Base-by-base conservation (phyloP, 2,888 invertebrate species). In the Eristalis arbustorum region DNA sequence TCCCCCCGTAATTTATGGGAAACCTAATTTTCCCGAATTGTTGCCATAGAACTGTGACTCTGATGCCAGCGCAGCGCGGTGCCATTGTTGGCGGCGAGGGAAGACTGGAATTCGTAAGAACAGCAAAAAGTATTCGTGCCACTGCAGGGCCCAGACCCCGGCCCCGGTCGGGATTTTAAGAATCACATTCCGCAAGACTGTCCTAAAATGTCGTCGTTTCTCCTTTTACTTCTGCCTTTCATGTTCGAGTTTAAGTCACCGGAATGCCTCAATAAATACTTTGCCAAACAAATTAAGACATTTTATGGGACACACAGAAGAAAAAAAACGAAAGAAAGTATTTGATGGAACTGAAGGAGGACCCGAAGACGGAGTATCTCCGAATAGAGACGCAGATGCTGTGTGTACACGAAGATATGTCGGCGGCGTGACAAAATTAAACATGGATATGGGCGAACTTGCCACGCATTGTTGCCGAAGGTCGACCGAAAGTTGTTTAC, bases 251-350 rank as follows among this genome's bases (percentile, higher is more conserved):
- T 28, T 23, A 59, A 59, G 25, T 49, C 49, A 49, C 49, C 49
- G 25, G 59, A 59, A 59, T 59, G 11, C 59, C 59, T 59, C 59
- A 59, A 59, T 59, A 59, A 59, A 59, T 59, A 25, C 59, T 59
- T 59, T 59, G 59, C 59, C 59, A 59, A 59, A 59, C 59, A 59
- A 59, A 59, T 59, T 59, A 59, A 59, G 59, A 59, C 59, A 14
- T 59, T 59, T 59, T 59, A 59, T 59, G 59, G 23, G 25, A 59
- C 25, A 59, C 3, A 18, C 18, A 49, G 1, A 49, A n/a, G 5
- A 14, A 31, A 31, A 31, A 31, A 31, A 25, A 25, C n/a, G 3
- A 25, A 1, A 25, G 25, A 25, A 25, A n/a, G n/a, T n/a, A n/a
- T n/a, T n/a, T n/a, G n/a, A 42, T 18, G 49, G 49, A 49, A 49